phyloP scores from a whole-genome alignment of 2,113 vertebrate species.

The Calonectris borealis region DNA sequence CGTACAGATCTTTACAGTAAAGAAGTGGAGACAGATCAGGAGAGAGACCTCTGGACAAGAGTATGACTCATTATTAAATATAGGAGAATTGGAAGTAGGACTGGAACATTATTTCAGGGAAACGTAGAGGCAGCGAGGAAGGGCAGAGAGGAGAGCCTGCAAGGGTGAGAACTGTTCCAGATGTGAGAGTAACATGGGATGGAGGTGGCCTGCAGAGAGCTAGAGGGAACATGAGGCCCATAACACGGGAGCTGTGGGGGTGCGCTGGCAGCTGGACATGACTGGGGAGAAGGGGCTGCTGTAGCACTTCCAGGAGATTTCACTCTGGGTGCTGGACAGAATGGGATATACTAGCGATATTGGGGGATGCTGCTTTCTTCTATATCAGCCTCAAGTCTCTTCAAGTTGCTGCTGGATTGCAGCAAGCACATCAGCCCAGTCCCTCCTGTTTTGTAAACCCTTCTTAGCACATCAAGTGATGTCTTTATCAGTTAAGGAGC shows the following conservation, averaged over 20 bases:
- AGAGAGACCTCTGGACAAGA: not conserved
- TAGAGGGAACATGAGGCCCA: accelerated
- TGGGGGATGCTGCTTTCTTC: not conserved
- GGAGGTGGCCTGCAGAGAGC: not conserved
- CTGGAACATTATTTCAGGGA: not conserved
- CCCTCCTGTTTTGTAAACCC: not conserved
- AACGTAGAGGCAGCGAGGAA: not conserved
- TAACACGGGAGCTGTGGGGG: not conserved
- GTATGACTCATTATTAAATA: not conserved
- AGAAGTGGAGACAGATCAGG: not conserved
- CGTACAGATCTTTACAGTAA: not conserved
- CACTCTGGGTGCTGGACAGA: not conserved
- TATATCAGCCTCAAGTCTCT: not conserved
- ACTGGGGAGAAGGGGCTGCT: not conserved
- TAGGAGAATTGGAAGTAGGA: not conserved
- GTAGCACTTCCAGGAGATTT: not conserved
- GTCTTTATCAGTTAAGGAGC: not conserved
- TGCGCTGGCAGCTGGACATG: not conserved
- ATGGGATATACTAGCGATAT: accelerated
- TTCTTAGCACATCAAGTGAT: not conserved
- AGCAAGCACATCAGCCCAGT: not conserved
- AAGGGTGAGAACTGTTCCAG: not conserved
- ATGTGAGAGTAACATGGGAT: not conserved
- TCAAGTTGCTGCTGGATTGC: not conserved
- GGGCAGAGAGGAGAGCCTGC: not conserved